phyloP scores from a whole-genome alignment of 2,888 invertebrate genomes.

The Rhogogaster chlorosoma region DNA sequence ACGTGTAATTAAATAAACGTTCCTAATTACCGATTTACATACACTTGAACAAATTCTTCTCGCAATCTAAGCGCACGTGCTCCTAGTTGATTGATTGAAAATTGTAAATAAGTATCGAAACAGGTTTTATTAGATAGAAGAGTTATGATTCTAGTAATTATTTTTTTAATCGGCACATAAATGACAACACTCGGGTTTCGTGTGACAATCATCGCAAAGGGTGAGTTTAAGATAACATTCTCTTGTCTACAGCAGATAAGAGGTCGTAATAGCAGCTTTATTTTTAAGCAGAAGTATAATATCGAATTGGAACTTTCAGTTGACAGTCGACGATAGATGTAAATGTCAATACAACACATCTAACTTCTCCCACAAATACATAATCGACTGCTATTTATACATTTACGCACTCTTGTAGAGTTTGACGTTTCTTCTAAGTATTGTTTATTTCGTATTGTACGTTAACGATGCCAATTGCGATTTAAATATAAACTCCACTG shows the following conservation, averaged over 20 bases:
- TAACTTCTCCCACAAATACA: background rate
- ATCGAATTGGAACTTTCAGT: background rate
- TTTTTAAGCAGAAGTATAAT: background rate
- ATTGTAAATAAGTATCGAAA: too few species aligned
- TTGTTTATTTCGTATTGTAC: constrained; percentile 3
- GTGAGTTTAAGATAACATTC: background rate
- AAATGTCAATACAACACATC: background rate
- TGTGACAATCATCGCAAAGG: background rate
- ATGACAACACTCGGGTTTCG: constrained; percentile 14
- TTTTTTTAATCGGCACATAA: background rate
- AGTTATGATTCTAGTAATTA: background rate
- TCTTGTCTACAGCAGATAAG: constrained; percentile 10
- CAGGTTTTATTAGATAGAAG: too few species aligned
- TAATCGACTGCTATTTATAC: background rate
- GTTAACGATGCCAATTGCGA: constrained; percentile 25
- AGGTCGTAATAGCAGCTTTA: background rate
- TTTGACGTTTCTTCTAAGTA: constrained; percentile 16
- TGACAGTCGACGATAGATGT: background rate
- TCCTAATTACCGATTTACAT: background rate
- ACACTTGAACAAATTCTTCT: too few species aligned
- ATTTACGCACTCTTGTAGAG: background rate
- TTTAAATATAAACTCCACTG: constrained; percentile 21
- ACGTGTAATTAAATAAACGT: background rate
- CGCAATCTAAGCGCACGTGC: too few species aligned
- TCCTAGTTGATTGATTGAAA: too few species aligned